phyloP scores from a whole-genome alignment of 2,113 vertebrate species.

The Tragelaphus imberbis region DNA sequence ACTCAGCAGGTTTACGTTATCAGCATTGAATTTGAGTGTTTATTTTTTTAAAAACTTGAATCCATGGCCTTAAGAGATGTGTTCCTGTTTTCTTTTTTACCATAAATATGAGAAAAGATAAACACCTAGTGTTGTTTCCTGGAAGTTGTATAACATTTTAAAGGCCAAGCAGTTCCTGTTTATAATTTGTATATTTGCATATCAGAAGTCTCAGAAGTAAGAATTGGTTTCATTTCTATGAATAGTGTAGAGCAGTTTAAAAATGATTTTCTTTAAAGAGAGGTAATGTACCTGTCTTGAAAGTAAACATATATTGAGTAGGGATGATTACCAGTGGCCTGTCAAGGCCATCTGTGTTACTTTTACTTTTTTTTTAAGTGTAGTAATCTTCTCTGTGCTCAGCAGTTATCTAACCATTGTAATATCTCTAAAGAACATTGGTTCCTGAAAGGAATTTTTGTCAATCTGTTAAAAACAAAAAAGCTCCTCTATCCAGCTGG shows the following conservation, averaged over 20 bases:
- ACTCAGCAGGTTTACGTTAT: neutral
- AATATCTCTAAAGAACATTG: neutral
- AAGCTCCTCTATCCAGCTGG: neutral
- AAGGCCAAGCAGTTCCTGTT: neutral
- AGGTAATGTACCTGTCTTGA: neutral
- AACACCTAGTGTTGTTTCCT: neutral
- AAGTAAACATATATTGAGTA: neutral
- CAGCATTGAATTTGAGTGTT: neutral
- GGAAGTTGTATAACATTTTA: neutral
- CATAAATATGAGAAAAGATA: neutral
- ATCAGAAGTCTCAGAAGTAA: neutral
- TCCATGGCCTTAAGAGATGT: neutral
- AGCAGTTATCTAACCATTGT: neutral
- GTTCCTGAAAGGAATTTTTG: neutral
- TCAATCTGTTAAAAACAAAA: neutral
- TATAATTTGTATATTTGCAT: neutral
- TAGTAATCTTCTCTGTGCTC: neutral
- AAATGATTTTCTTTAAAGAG: neutral
- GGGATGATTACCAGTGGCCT: neutral
- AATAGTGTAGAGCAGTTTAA: neutral
- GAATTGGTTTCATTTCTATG: neutral
- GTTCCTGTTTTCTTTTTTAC: slow-evolving; percentile 12
- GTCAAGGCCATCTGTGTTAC: neutral
- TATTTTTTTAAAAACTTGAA: neutral
- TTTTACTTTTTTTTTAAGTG: neutral